These are phyloP conservation scores for Trileptium ribeirensis DNA, from an alignment of 2,888 invertebrate species.

Conservation along the genomic window DNA sequence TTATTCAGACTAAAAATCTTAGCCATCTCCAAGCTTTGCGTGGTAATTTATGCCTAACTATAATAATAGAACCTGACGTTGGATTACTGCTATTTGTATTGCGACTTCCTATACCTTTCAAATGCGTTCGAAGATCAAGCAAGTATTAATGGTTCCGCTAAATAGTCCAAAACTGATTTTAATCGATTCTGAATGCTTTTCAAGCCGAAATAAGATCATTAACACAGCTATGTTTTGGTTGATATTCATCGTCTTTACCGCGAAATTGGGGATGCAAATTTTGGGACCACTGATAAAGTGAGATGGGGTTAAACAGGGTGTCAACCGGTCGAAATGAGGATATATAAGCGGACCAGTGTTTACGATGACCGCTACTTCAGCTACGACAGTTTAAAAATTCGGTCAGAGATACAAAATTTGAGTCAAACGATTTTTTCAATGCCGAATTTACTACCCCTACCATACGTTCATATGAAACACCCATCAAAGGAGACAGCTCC, in stretches of 20 bases:
- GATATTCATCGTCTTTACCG: too few species aligned
- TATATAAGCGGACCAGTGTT: slow-evolving; percentile 4
- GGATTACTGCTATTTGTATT: neutral
- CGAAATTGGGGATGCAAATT: neutral
- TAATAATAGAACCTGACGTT: neutral
- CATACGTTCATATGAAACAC: neutral
- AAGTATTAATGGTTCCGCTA: slow-evolving; percentile 1
- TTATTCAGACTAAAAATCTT: neutral
- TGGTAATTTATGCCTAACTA: neutral
- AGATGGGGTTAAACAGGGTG: neutral
- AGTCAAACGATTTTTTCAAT: neutral
- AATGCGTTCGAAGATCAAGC: neutral
- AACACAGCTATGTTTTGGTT: too few species aligned
- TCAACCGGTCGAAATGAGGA: neutral
- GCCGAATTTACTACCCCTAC: neutral
- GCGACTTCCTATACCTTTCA: neutral
- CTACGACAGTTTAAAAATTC: neutral
- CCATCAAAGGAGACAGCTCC: neutral
- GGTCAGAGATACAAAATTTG: neutral
- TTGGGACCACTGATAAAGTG: neutral
- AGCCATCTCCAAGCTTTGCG: neutral
- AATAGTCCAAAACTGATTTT: too few species aligned
- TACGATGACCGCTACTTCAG: neutral
- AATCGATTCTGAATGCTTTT: too few species aligned
- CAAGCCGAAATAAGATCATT: too few species aligned